Evolutionary conservation across 2,888 invertebrate species (phyloP).

Genomic region (Drosophila mimica): DNA sequence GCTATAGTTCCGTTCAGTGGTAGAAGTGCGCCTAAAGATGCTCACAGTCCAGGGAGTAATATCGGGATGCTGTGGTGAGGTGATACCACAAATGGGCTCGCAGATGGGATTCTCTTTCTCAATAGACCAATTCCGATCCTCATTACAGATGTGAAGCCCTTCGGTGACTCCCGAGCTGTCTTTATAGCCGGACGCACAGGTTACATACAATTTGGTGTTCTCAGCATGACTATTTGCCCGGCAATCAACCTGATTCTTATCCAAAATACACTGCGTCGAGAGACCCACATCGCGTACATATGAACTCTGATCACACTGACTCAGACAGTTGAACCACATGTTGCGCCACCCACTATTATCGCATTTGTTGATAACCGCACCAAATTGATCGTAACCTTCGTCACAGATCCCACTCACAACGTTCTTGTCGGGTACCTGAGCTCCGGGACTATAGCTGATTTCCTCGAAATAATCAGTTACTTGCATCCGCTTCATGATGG

Average conservation of each 20-base stretch:
- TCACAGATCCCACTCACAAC: constrained; percentile 28
- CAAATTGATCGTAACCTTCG: constrained; percentile 3
- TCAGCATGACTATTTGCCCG: not conserved
- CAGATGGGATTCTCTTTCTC: constrained; percentile 57
- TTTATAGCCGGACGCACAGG: constrained; percentile 52
- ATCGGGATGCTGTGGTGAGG: constrained; percentile 35
- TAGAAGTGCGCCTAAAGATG: constrained; percentile 18
- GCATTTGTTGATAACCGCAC: constrained; percentile 22
- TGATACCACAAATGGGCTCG: constrained; percentile 69
- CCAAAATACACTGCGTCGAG: constrained; percentile 2
- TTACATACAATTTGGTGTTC: constrained; percentile 32
- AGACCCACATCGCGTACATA: not conserved
- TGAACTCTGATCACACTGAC: constrained; percentile 13
- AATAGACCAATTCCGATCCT: constrained; percentile 68
- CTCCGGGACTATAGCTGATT: constrained; percentile 2
- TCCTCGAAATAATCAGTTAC: constrained; percentile 8
- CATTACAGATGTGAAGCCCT: constrained; percentile 50
- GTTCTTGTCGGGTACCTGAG: constrained; percentile 13
- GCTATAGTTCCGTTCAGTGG: not conserved
- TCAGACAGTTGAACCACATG: not conserved
- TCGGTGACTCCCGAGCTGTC: not conserved
- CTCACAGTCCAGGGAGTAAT: constrained; percentile 72
- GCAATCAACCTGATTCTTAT: constrained; percentile 8
- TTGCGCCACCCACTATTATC: constrained; percentile 4
- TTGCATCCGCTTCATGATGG: not conserved